Evolutionary conservation across 2,113 vertebrate species (phyloP).

Genomic region (Taxidea taxus): DNA sequence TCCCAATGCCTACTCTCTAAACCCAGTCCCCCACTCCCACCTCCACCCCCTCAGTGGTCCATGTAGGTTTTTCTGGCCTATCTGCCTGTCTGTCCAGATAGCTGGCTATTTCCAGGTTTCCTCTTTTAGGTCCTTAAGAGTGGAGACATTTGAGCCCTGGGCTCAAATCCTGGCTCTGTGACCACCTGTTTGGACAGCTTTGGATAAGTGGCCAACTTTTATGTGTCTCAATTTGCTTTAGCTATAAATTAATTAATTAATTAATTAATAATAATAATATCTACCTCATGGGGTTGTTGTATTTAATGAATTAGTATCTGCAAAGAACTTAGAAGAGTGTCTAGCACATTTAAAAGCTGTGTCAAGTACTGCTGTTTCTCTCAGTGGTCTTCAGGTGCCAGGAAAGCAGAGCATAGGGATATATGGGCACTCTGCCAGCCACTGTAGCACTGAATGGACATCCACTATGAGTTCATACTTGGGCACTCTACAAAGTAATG

Average conservation of each 20-base stretch:
- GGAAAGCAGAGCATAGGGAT: not conserved
- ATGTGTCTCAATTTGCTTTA: not conserved
- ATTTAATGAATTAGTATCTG: not conserved
- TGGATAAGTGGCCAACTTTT: not conserved
- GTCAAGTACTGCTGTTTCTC: not conserved
- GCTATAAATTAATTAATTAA: not conserved
- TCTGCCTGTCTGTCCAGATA: not conserved
- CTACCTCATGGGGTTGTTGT: not conserved
- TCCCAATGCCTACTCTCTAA: not conserved
- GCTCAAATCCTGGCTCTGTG: not conserved
- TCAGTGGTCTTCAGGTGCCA: not conserved
- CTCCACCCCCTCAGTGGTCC: not conserved
- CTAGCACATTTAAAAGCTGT: not conserved
- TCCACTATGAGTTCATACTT: not conserved
- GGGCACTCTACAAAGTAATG: not conserved
- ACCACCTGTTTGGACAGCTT: not conserved
- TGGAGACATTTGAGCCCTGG: not conserved
- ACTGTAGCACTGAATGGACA: not conserved
- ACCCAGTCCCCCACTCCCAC: not conserved
- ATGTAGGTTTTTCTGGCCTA: not conserved
- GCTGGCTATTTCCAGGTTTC: not conserved
- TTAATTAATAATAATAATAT: not conserved
- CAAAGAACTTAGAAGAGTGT: not conserved
- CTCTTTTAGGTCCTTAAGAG: slow-evolving; percentile 11
- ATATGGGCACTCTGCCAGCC: not conserved